Evolutionary conservation across 35 echinoderm and acorn worm species (phyloP).

Genomic region (Apostichopus californicus): DNA sequence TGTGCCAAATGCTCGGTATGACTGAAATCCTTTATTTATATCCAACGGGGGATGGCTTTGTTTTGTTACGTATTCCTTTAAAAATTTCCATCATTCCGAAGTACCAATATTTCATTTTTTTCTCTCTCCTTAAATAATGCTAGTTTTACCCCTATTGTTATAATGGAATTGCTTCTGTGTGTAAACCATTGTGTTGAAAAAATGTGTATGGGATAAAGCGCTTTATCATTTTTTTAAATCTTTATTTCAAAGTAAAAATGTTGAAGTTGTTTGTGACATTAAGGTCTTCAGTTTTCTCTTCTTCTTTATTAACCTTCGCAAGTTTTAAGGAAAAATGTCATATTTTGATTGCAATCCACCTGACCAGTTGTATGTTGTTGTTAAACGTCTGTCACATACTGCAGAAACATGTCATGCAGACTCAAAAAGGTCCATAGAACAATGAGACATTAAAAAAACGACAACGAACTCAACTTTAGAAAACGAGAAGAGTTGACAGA

Average conservation of each 20-base stretch:
- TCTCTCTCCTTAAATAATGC: too few species aligned
- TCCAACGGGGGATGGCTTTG: not conserved
- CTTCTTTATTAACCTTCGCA: not conserved
- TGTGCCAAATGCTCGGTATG: not conserved
- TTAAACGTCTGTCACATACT: too few species aligned
- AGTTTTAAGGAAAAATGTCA: not conserved
- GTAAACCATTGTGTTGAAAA: not conserved
- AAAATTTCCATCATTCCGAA: constrained; percentile 11
- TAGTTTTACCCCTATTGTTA: too few species aligned
- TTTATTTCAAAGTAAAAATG: not conserved
- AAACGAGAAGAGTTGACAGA: not conserved
- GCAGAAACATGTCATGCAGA: too few species aligned
- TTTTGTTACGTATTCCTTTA: not conserved
- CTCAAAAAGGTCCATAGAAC: too few species aligned
- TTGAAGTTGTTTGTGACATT: not conserved
- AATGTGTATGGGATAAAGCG: not conserved
- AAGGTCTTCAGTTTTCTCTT: not conserved
- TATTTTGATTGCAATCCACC: too few species aligned
- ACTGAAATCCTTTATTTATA: constrained; percentile 1
- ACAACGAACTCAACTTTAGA: too few species aligned
- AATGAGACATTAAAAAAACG: too few species aligned
- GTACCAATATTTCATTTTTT: not conserved
- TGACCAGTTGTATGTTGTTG: too few species aligned
- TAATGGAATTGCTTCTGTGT: too few species aligned
- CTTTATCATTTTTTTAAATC: not conserved